Conservation (phyloP, 2,888 invertebrate genomes). For the Papilio protenor region DNA sequence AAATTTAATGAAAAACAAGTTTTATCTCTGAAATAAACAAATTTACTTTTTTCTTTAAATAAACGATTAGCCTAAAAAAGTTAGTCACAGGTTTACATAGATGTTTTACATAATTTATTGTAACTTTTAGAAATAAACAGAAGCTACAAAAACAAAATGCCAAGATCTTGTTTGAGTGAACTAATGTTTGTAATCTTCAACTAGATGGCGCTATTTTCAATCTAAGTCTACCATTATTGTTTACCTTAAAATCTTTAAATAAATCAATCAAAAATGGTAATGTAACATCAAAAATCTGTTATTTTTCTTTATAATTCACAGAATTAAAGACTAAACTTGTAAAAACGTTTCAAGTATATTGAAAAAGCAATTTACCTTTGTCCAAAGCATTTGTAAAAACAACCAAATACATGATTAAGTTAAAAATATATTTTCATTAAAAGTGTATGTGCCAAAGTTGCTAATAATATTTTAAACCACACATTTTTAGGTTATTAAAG, state of each 20-base stretch:
- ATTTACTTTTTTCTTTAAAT: not conserved
- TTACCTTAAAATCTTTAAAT: not conserved
- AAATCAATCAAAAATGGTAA: not conserved
- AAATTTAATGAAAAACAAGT: not conserved
- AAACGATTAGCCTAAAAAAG: not conserved
- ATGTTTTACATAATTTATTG: not conserved
- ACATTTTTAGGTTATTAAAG: not conserved
- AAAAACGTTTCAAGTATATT: not conserved
- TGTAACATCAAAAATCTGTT: too few species aligned
- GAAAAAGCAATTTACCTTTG: not conserved
- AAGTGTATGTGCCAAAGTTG: slow-evolving; percentile 71
- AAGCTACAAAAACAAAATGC: not conserved
- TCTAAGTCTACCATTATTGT: not conserved
- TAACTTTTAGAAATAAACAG: not conserved
- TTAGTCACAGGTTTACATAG: not conserved
- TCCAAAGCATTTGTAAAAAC: not conserved
- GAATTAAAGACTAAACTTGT: not conserved
- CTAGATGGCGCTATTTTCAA: slow-evolving; percentile 2
- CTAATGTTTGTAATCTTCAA: not conserved
- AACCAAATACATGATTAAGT: not conserved
- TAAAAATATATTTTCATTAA: not conserved
- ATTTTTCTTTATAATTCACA: too few species aligned
- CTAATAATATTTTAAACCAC: slow-evolving; percentile 37
- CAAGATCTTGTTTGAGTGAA: not conserved
- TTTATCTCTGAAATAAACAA: not conserved